Percentiles rank a stretch among this genome's conserved stretches.
Conservation (phyloP, 2,888 invertebrate species). For the Patella depressa region DNA sequence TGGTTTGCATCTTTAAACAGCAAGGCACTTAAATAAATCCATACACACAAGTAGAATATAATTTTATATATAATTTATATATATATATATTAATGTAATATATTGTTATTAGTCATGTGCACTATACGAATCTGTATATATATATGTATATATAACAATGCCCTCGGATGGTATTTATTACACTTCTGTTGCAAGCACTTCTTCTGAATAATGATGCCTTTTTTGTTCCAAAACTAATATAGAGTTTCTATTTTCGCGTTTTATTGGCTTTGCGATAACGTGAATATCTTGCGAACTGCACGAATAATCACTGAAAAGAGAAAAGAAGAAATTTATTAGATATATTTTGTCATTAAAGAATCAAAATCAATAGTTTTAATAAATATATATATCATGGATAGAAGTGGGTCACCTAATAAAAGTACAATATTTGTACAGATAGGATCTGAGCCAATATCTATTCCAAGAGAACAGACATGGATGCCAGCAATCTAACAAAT, state of each 20-base stretch:
- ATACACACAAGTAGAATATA: neutral
- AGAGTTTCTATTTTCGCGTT: slow-evolving; percentile 48
- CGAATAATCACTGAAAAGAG: slow-evolving; percentile 37
- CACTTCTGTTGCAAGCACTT: slow-evolving; percentile 57
- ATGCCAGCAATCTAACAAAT: too few relatives aligned
- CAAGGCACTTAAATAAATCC: slow-evolving; percentile 10
- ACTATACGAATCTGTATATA: neutral
- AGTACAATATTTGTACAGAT: too few relatives aligned
- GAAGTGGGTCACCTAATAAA: too few relatives aligned
- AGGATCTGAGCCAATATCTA: too few relatives aligned
- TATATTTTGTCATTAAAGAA: too few relatives aligned
- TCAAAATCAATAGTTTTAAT: too few relatives aligned
- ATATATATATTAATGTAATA: too few relatives aligned
- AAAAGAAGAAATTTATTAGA: slow-evolving; percentile 23
- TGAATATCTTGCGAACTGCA: slow-evolving; percentile 41
- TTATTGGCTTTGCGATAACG: slow-evolving; percentile 46
- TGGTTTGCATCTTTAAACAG: slow-evolving; percentile 7
- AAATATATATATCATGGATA: too few relatives aligned
- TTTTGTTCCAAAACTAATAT: slow-evolving; percentile 47
- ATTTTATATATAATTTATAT: too few relatives aligned
- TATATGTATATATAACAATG: neutral
- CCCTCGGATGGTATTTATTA: slow-evolving; percentile 30
- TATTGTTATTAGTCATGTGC: neutral
- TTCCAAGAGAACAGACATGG: too few relatives aligned
- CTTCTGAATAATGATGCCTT: slow-evolving; percentile 43